Base-by-base conservation (phyloP, 2,888 invertebrate genomes). In the Minunthozetes semirufus region DNA sequence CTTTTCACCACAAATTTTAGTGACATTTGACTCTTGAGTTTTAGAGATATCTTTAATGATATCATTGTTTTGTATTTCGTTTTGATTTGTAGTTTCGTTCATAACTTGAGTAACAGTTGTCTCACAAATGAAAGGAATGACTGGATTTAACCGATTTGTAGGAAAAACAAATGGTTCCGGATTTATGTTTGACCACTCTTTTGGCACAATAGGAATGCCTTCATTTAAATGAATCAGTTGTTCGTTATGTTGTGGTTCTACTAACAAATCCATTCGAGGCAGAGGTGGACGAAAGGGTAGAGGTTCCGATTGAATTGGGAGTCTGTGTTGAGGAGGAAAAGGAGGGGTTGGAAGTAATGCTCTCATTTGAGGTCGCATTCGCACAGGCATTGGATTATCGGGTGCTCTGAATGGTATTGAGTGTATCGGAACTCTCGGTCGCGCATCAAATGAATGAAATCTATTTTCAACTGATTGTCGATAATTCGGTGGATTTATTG, bases 341-440 rank as follows among this genome's bases (percentile, higher is more conserved):
- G 38, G 13, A 25, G 70, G 70, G 1, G 70, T 46, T n/a, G 70
- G 70, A 70, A 70, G 70, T 70, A 70, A 70, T 70, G 70, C 19
- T 29, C 19, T 66, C 8, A 42, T 42, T 25, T 22, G 70, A 13
- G 27, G 25, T 48, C 61, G 3, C 8, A 17, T 61, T 61, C 61
- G 22, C 19, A 8, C 15, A 19, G 70, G 15, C 27, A 4, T 46
- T 70, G 46, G n/a, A 8, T 38, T 66, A 38, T 33, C 38, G 19
- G 22, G 27, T 27, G 15, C 25, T 17, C 59, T 27, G 29, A 66
- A 66, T 9, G 38, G 4, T 3, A 11, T 8, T 66, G 38, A 66
- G 15, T n/a, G 11, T 13, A n/a, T 38, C n/a, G 38, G 13, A 25
- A 61, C 22, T 17, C 9, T 15, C 17, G 29, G 61, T 61, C 61